Evolutionary conservation across 2,113 vertebrate genomes (phyloP).

Genomic region (Rhinopithecus roxellana): DNA sequence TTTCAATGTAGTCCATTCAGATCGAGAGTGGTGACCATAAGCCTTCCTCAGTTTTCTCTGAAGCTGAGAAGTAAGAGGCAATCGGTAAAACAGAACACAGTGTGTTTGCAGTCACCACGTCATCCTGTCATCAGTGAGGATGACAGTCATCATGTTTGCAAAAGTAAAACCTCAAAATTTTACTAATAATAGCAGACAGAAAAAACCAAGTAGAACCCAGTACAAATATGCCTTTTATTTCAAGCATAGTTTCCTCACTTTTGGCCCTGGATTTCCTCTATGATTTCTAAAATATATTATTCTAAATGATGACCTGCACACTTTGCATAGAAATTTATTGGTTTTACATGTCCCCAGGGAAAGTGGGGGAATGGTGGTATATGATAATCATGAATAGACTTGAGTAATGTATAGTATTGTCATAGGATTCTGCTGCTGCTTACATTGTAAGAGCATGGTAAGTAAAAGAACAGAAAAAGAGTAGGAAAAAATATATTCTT

Average conservation of each 20-base stretch:
- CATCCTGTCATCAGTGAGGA: not conserved
- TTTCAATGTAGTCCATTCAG: not conserved
- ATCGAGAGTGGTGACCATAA: not conserved
- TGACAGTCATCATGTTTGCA: not conserved
- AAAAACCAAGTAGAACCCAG: not conserved
- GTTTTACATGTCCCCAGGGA: not conserved
- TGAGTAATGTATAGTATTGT: fast-evolving
- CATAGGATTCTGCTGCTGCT: not conserved
- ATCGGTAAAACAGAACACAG: not conserved
- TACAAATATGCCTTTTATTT: not conserved
- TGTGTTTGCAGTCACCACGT: fast-evolving
- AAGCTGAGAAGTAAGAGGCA: not conserved
- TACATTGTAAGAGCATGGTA: too few relatives aligned
- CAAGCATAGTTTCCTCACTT: not conserved
- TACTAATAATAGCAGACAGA: not conserved
- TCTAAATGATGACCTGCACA: fast-evolving
- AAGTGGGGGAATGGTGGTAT: fast-evolving
- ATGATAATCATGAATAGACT: fast-evolving
- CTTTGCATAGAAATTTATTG: not conserved
- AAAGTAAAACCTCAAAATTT: not conserved
- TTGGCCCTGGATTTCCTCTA: not conserved
- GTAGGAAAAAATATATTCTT: not conserved
- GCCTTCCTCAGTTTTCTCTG: not conserved
- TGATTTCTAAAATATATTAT: not conserved
- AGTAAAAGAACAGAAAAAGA: not conserved